Base-by-base conservation (phyloP, 2,888 invertebrate genomes). In the Apamea sordens region DNA sequence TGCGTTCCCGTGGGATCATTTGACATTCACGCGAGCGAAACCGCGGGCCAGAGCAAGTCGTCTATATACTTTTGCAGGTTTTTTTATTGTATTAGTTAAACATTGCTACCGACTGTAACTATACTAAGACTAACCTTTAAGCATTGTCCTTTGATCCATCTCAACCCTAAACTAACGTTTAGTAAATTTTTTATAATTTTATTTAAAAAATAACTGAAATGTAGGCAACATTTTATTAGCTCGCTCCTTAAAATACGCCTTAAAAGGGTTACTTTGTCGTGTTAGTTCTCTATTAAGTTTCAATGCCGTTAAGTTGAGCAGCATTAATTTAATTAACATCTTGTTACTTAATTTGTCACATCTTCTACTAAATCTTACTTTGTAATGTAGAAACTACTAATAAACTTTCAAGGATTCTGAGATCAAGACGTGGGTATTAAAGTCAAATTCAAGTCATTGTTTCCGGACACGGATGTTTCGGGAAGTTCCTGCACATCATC, bases 221-320 rank as follows among this genome's bases (percentile, higher is more conserved):
- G 0, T 7, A 41, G 15, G 21, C 53, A 53, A 47, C 5, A 47
- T 50, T 78, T 63, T 7, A 28, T 3, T 24, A 77, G 1, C 44
- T 32, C 53, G 21, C n/a, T 63, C 11, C 36, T 64, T 36, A 47
- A 64, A 64, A 53, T 44, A 73, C 28, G 32, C 7, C 10, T 53
- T 5, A 59, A 53, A 83, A 24, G 13, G 36, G 7, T 47, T 15
- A 80, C 78, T 84, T 47, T 63, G 79, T 78, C 15, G 28, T 32
- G 24, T n/a, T 15, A 47, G 11, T 24, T 53, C 2, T 44, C 15
- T 56, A 15, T 11, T 28, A 36, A n/a, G 18, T 63, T 28, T 71
- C 61, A 18, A 32, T 47, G 32, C 6, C 61, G 67, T 83, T 53
- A 83, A 36, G 1, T 68, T 36, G 44, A 24, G 50, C 18, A 50